Conservation (phyloP, 2,888 invertebrate genomes). For the Tenodera sinensis region DNA sequence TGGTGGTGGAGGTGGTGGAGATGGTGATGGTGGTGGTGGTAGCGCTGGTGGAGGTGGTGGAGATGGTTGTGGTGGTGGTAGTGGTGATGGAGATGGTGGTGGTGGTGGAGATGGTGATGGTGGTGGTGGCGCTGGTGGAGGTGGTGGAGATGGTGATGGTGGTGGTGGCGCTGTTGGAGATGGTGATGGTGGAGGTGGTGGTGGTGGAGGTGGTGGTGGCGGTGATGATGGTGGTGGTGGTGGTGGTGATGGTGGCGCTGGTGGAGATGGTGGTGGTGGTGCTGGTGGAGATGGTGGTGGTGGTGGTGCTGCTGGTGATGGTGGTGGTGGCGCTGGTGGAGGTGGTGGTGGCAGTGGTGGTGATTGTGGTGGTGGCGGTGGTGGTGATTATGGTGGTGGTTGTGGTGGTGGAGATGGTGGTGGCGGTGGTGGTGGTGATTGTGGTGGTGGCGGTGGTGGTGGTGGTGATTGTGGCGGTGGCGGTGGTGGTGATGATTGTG, state of each 20-base stretch:
- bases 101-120: neutral
- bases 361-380: no score
- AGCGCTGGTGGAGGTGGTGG: neutral
- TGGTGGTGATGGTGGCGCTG: no score
- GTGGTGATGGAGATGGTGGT: neutral
- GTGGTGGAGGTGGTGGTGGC: neutral
- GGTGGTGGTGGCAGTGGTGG: neutral
- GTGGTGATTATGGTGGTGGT: no score
- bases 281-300: neutral
- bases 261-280: no score
- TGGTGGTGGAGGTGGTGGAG: no score
- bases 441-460: no score
- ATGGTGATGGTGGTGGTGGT: neutral
- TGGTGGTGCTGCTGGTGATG: neutral
- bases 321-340: neutral
- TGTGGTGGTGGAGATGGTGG: no score
- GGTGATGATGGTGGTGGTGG: neutral
- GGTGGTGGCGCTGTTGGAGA: neutral
- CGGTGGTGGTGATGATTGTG: no score
- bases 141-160: neutral
- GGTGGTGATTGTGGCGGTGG: no score
- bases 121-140: neutral
- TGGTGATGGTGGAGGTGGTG: neutral
- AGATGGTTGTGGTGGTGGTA: neutral
- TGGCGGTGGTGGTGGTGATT: no score